phyloP scores from a whole-genome alignment of 2,888 invertebrate species.

The Drosophila tanythrix region DNA sequence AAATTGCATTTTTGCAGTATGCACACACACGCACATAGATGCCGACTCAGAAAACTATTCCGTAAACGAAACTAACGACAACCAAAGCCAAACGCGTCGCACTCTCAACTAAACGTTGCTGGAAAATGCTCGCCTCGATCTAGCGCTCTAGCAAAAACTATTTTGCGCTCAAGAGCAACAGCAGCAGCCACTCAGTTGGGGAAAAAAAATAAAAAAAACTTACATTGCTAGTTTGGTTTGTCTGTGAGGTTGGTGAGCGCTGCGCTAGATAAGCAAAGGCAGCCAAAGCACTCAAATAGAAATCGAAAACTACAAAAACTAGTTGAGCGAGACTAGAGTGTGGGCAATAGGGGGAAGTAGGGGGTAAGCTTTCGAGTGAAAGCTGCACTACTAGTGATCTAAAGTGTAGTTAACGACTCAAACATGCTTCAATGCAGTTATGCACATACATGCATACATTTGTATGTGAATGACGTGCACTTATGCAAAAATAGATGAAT shows the following conservation, averaged over 20 bases:
- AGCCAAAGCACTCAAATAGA: conserved; percentile 60
- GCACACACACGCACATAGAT: neutral
- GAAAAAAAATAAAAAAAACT: conserved; percentile 28
- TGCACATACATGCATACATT: neutral
- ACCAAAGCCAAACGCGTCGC: conserved; percentile 59
- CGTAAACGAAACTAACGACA: conserved; percentile 48
- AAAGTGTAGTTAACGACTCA: conserved; percentile 1
- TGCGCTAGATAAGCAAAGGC: conserved; percentile 40
- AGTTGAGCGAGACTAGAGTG: conserved; percentile 36
- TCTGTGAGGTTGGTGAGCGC: conserved; percentile 1
- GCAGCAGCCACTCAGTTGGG: conserved; percentile 15
- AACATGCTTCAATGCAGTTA: neutral
- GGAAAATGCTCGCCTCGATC: conserved; percentile 66
- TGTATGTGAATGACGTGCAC: neutral
- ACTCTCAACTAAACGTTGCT: conserved; percentile 58
- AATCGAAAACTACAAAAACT: conserved; percentile 55
- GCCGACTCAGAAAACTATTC: conserved; percentile 15
- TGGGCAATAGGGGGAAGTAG: neutral
- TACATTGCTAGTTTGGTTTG: conserved; percentile 51
- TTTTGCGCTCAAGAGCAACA: conserved; percentile 64
- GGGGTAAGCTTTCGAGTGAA: conserved; percentile 53
- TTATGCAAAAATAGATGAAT: neutral
- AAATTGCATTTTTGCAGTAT: neutral
- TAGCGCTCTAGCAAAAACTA: conserved; percentile 61
- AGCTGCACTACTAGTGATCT: conserved; percentile 25